phyloP scores from a whole-genome alignment of 2,888 invertebrate species.

The Caenorhabditis afra region DNA sequence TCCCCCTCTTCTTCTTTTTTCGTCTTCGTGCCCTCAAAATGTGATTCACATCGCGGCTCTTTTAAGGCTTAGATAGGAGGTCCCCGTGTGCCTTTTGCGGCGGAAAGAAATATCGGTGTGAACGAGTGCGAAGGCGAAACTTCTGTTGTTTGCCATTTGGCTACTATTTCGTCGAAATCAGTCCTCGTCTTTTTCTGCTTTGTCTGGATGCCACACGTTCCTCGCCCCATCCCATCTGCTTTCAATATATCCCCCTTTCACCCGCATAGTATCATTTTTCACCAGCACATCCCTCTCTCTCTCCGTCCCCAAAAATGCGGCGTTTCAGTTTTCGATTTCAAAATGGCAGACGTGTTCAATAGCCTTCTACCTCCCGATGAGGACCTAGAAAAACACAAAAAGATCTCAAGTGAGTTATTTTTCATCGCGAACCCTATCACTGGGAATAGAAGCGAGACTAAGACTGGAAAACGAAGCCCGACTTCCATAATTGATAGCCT shows the following conservation, averaged over 20 bases:
- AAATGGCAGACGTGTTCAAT: conserved; percentile 60
- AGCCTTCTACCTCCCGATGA: conserved; percentile 65
- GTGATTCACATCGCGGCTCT: too few relatives aligned
- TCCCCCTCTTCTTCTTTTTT: too few relatives aligned
- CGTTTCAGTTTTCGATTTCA: background rate
- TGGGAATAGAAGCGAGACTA: background rate
- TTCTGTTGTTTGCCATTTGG: too few relatives aligned
- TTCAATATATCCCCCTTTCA: conserved; percentile 1
- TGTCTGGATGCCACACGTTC: conserved; percentile 5
- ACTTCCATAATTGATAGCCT: too few relatives aligned
- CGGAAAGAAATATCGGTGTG: too few relatives aligned
- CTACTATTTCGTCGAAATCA: background rate
- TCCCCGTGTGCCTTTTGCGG: too few relatives aligned
- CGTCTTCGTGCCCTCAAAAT: too few relatives aligned
- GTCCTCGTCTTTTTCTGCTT: background rate
- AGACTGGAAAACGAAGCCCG: conserved; percentile 16
- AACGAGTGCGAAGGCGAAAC: too few relatives aligned
- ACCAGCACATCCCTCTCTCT: background rate
- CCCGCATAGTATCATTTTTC: conserved; percentile 28
- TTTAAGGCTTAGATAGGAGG: too few relatives aligned
- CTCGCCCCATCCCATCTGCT: conserved; percentile 12
- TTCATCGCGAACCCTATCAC: background rate
- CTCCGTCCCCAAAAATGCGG: conserved; percentile 1
- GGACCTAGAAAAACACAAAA: conserved; percentile 67
- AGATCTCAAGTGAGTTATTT: conserved; percentile 61